phyloP scores from a whole-genome alignment of 2,113 vertebrate genomes.

The Brienomyrus brachyistius region DNA sequence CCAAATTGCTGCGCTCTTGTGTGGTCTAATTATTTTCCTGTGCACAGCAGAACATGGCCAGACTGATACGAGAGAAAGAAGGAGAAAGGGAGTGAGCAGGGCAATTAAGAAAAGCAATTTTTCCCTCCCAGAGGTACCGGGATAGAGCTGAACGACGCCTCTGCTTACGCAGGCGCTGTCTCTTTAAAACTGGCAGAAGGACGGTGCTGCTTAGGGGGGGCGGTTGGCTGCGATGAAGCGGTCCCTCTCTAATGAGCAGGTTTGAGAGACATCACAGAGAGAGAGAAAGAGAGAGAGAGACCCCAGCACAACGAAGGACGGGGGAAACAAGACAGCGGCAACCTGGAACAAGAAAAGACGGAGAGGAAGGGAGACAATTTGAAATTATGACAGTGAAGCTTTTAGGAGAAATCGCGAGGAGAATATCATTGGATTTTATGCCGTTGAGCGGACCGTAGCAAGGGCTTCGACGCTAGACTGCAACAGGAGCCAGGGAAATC shows the following conservation, averaged over 20 bases:
- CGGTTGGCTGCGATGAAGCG: conserved; percentile 39
- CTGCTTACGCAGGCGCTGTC: conserved; percentile 54
- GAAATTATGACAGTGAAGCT: conserved; percentile 18
- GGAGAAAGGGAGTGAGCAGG: conserved; percentile 20
- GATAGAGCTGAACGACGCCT: conserved; percentile 16
- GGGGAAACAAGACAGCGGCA: conserved; percentile 32
- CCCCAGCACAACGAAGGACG: conserved; percentile 26
- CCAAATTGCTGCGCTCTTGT: background rate
- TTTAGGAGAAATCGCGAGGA: conserved; percentile 6
- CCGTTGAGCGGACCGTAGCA: conserved; percentile 15
- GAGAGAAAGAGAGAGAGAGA: conserved; percentile 16
- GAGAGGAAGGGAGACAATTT: conserved; percentile 11
- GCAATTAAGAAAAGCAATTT: conserved; percentile 38
- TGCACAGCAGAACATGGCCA: conserved; percentile 14
- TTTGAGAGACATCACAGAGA: conserved; percentile 46
- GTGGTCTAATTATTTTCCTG: conserved; percentile 14
- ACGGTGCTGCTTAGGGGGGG: conserved; percentile 32
- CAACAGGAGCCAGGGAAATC: conserved; percentile 22
- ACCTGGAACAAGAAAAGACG: conserved; percentile 21
- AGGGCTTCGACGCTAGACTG: conserved; percentile 25
- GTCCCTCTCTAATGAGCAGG: conserved; percentile 49
- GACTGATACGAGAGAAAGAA: conserved; percentile 17
- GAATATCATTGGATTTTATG: conserved; percentile 19
- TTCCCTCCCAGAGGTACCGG: conserved; percentile 26
- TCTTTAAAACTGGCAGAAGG: conserved; percentile 58